Conservation (phyloP, 1,140 invertebrate genomes). For the Oncopodura yosiiana region DNA sequence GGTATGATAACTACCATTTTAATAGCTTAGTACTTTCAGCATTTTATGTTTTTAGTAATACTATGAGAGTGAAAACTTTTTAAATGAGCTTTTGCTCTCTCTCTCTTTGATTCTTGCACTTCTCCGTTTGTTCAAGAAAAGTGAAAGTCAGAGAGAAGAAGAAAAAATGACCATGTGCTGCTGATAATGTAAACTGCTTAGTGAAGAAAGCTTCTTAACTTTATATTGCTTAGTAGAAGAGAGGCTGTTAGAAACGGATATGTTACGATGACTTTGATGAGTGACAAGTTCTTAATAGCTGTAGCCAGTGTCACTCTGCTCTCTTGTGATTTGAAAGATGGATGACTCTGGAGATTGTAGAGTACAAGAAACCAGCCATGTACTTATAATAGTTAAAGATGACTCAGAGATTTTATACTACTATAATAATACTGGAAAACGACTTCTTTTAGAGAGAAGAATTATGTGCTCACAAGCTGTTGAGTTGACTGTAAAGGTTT, state of each 20-base stretch:
- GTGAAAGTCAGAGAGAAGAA: slow-evolving; percentile 2
- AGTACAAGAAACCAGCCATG: too few species aligned
- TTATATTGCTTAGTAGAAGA: neutral
- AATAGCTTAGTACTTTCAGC: neutral
- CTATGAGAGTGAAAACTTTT: too few species aligned
- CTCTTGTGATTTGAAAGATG: slow-evolving; percentile 32
- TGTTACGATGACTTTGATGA: slow-evolving; percentile 26
- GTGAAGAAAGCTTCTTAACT: too few species aligned
- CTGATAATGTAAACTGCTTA: neutral
- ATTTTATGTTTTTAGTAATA: too few species aligned
- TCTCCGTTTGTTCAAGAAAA: slow-evolving; percentile 3
- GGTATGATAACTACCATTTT: slow-evolving; percentile 19
- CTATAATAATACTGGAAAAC: neutral
- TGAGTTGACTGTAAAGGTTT: neutral
- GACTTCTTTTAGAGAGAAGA: neutral
- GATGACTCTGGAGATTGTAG: slow-evolving; percentile 18
- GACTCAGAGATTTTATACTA: neutral
- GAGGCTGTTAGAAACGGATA: neutral
- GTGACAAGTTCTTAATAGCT: slow-evolving; percentile 26
- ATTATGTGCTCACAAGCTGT: neutral
- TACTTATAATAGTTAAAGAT: too few species aligned
- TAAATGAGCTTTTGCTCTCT: too few species aligned
- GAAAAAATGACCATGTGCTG: slow-evolving; percentile 8
- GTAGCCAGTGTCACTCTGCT: slow-evolving; percentile 31
- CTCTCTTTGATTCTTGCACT: too few species aligned